phyloP scores from a whole-genome alignment of 2,113 vertebrate genomes.

The Pygoscelis adeliae region DNA sequence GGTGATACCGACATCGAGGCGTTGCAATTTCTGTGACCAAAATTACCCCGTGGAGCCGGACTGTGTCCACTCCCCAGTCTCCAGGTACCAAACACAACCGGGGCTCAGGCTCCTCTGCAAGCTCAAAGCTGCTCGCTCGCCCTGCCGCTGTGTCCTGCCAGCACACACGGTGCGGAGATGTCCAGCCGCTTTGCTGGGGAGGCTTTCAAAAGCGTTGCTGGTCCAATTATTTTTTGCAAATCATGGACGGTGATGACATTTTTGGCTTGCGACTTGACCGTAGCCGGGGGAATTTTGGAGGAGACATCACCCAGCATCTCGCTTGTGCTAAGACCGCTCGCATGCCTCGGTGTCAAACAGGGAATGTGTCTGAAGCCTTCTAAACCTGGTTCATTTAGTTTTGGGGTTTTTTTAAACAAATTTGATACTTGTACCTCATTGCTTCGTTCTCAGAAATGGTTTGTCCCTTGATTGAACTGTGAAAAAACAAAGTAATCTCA shows the following conservation, averaged over 20 bases:
- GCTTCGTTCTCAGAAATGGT: background rate
- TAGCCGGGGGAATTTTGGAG: background rate
- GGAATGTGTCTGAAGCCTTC: background rate
- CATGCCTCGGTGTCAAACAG: accelerated
- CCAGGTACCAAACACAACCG: background rate
- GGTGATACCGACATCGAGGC: accelerated
- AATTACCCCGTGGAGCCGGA: background rate
- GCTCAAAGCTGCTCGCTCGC: accelerated
- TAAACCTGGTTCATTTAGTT: background rate
- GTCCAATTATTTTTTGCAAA: background rate
- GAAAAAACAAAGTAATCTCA: background rate
- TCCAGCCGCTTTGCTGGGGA: background rate
- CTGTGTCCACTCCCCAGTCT: background rate
- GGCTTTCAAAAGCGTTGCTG: background rate
- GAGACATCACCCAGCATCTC: background rate
- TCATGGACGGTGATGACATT: accelerated
- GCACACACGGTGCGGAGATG: accelerated
- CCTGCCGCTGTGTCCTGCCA: background rate
- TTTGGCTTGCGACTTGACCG: background rate
- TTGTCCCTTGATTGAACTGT: background rate
- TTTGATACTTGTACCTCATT: background rate
- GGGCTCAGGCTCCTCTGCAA: background rate
- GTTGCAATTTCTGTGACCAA: background rate
- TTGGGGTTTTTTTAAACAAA: background rate
- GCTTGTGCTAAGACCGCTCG: accelerated